A percentile compares a stretch with the other conserved stretches of the same genome.
Evolutionary conservation across 2,797 vertebrate genomes (phyloP).

Genomic region (Paguma larvata): DNA sequence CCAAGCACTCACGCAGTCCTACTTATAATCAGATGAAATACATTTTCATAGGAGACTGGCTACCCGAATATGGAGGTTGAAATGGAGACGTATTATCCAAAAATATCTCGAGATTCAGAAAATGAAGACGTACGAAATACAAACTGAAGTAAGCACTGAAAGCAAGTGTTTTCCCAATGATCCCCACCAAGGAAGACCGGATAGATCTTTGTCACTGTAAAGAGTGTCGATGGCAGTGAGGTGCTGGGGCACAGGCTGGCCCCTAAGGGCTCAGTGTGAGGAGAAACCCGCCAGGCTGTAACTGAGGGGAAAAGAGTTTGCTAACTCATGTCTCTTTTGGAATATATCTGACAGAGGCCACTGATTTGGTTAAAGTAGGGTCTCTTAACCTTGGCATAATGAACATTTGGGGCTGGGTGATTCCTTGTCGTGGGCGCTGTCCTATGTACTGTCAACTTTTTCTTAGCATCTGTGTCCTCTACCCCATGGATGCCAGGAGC

Average conservation of each 20-base stretch:
- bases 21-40: not conserved
- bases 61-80: not conserved
- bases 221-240: not conserved
- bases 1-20: not conserved
- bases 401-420: not conserved
- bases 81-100: not conserved
- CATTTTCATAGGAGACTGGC: not conserved
- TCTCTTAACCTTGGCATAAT: not conserved
- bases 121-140: not conserved
- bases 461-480: not conserved
- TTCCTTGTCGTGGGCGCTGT: accelerated
- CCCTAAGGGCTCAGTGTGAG: not conserved
- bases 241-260: not conserved
- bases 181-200: not conserved
- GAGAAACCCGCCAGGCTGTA: not conserved
- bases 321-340: not conserved
- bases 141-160: not conserved
- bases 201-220: not conserved
- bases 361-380: not conserved
- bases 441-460: not conserved
- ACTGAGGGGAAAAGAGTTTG: not conserved
- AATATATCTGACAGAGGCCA: not conserved
- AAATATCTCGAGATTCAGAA: not conserved
- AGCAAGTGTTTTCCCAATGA: not conserved
- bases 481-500: not conserved